Base-by-base conservation (phyloP, 2,888 invertebrate genomes). In the Vandiemenella viatica region DNA sequence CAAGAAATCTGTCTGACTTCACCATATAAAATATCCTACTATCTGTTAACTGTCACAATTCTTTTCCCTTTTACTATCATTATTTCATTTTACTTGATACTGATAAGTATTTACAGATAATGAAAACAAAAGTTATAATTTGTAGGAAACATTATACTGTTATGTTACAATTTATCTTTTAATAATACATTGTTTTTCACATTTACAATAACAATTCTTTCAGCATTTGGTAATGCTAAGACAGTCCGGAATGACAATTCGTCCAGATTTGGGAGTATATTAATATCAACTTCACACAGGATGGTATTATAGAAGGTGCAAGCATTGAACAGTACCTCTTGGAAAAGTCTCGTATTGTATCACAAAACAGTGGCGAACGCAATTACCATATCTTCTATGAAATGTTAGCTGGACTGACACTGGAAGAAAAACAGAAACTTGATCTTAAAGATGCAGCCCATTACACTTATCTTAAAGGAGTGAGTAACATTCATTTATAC, bases 301-400 rank as follows among this genome's bases (percentile, higher is more conserved):
- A 76, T 53, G 93, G 93, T 6, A 75, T 77, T 1, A 95, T 97
- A 55, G 88, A 91, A 68, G 93, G 93, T 0, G 95, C 95, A 0
- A 81, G 80, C 61, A 93, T 96, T 50, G 91, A 95, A 56, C 93
- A 95, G 63, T 97, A 96, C 68, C 71, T 97, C 41, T 67, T 96
- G 57, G 96, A 96, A 65, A 95, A 95, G 65, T 91, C 92, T 1
- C 74, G 95, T 37, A 85, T 95, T 50, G 91, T 93, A 1, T 80
- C 77, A n/a, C 89, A 90, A 67, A 89, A 82, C 57, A 74, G 74
- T 47, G 90, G 87, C 45, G 95, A 95, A 66, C 75, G 93, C 56
- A 97, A 96, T 66, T 96, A 95, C 65, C 95, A 95, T 64, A 86
- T 95, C 54, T 96, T 96, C 69, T 95, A 95, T 65, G 81, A 90